Conservation (phyloP, 2,797 vertebrate genomes). For the Microhierax caerulescens region DNA sequence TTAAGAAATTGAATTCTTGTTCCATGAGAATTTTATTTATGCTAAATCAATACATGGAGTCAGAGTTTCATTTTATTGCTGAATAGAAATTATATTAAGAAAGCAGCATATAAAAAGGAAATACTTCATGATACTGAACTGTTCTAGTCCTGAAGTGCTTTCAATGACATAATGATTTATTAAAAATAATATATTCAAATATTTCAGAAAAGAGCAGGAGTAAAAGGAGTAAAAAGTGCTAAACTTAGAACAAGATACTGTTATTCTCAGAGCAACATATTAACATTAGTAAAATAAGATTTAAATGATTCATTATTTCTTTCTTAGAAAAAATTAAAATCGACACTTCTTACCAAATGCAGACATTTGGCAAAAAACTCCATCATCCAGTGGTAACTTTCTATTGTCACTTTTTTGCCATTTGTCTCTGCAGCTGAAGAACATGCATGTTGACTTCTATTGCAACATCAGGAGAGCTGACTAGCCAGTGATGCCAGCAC, state of each 20-base stretch:
- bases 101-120: not conserved
- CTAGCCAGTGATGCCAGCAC: not conserved
- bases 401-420: not conserved
- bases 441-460: not conserved
- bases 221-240: not conserved
- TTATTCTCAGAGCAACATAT: not conserved
- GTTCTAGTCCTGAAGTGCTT: not conserved
- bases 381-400: not conserved
- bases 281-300: not conserved
- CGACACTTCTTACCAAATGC: not conserved
- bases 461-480: not conserved
- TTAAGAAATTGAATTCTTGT: conserved; percentile 51
- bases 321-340: not conserved
- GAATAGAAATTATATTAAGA: conserved; percentile 13
- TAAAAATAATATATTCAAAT: not conserved
- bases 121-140: not conserved
- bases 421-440: not conserved
- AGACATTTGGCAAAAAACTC: not conserved
- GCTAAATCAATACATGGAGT: conserved; percentile 54
- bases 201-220: not conserved
- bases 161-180: not conserved
- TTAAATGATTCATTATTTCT: not conserved
- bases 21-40: conserved; percentile 46
- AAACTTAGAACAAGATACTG: not conserved
- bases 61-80: conserved; percentile 27